These are phyloP conservation scores for Drosophila neonasuta DNA, from an alignment of 2,888 invertebrate genomes.

Conservation along the genomic window DNA sequence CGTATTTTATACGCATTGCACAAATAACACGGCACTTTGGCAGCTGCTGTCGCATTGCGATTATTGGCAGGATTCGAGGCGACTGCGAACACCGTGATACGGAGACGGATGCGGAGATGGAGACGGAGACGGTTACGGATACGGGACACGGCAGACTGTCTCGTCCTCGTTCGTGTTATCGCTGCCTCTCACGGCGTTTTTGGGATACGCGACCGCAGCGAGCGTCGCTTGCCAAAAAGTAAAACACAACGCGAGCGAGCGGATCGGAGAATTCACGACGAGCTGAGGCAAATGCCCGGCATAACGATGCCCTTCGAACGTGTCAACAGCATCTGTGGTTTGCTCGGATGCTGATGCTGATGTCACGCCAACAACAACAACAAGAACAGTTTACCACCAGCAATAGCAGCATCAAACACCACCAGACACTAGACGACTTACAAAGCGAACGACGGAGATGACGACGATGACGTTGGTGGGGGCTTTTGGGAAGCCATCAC, in stretches of 20 bases:
- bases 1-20: conserved; percentile 64
- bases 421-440: conserved; percentile 40
- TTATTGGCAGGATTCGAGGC: conserved; percentile 52
- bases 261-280: conserved; percentile 24
- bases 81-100: conserved; percentile 18
- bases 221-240: conserved; percentile 54
- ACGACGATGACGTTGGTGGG: conserved; percentile 14
- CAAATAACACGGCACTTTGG: conserved; percentile 37
- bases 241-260: conserved; percentile 8
- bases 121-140: neutral
- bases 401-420: conserved; percentile 42
- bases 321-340: conserved; percentile 74
- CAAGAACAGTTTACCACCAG: conserved; percentile 30
- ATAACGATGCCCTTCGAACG: conserved; percentile 71
- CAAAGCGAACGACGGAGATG: conserved; percentile 23
- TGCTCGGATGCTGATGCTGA: conserved; percentile 58
- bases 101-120: neutral
- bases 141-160: conserved; percentile 1
- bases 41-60: conserved; percentile 50
- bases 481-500: conserved; percentile 37
- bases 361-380: conserved; percentile 53
- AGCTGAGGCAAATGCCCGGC: conserved; percentile 25
- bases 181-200: conserved; percentile 43
- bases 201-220: conserved; percentile 58
- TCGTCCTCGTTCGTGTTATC: conserved; percentile 4